Base-by-base conservation (phyloP, 2,113 vertebrate species). In the Nothocercus nigrocapillus region DNA sequence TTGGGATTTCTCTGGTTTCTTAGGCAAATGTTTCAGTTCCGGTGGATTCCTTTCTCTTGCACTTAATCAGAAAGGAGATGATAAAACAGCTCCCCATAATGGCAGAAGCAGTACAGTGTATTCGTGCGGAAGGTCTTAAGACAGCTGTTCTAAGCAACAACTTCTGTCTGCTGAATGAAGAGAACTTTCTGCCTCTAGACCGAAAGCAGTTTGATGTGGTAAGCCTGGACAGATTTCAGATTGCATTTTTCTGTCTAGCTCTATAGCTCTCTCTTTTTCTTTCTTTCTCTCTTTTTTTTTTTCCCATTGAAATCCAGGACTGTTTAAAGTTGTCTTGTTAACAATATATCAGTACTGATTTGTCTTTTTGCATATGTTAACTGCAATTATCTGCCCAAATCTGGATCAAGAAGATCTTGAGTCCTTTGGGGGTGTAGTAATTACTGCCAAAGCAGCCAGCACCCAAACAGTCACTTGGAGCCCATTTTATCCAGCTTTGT, bases 191-290 rank as follows among this genome's bases (percentile, higher is more conserved):
- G 69, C 97, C 98, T 30, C 80, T 97, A 19, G 96, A 98, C 63
- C 96, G 38, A 32, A 90, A 91, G 44, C 97, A 97, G 75, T 99
- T 99, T 85, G 97, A 99, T 70, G 98, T 98, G 98, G 98, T 99
- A 92, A 98, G 98, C 63, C 58, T 28, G 16, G 36, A 27, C 25
- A 49, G 73, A 40, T 69, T 61, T n/a, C 59, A n/a, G 32, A 44
- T 30, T 5, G 25, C 36, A 11, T 40, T 47, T 82, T 67, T 88
- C 67, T 20, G 27, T 25, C 40, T 62, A 32, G 13, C 7, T 17
- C 73, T 91, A 2, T 16, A 49, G 51, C 24, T 53, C 51, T 53
- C 24, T 25, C 51, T 27, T 25, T 53, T 12, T 25, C 25, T 28
- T 25, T 30, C 14, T 56, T 28, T 56, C 7, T 54, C 13, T 54